A percentile compares a stretch with the other conserved stretches of the same genome.
These are phyloP conservation scores for Harpagoxenus sublaevis DNA, from an alignment of 2,888 invertebrate species.

Conservation along the genomic window DNA sequence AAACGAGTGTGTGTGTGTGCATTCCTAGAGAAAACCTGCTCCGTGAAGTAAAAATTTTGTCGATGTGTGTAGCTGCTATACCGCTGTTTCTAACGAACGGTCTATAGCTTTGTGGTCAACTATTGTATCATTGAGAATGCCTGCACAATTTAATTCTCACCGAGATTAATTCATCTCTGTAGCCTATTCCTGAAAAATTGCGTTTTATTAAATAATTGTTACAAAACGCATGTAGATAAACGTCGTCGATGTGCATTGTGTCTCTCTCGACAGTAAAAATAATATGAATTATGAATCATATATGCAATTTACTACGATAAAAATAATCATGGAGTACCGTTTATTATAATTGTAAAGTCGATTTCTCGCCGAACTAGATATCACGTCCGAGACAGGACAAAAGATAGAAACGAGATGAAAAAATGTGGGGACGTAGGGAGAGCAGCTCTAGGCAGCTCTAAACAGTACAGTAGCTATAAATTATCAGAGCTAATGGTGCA, in stretches of 20 bases:
- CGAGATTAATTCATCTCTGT: constrained; percentile 17
- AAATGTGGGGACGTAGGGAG: constrained; percentile 47
- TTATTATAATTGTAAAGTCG: constrained; percentile 20
- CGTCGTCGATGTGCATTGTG: not conserved
- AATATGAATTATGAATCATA: not conserved
- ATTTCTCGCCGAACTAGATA: not conserved
- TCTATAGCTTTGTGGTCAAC: constrained; percentile 41
- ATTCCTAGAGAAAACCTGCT: constrained; percentile 83
- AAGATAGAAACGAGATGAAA: constrained; percentile 16
- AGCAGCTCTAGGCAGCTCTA: not conserved
- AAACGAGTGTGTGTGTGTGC: constrained; percentile 77
- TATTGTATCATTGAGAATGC: constrained; percentile 37
- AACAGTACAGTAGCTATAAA: constrained; percentile 74
- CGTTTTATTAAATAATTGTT: constrained; percentile 5
- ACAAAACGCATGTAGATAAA: not conserved
- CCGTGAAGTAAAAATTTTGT: constrained; percentile 61
- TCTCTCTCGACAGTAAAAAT: not conserved
- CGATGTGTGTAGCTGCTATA: constrained; percentile 58
- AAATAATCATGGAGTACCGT: not conserved
- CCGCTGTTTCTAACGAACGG: constrained; percentile 66
- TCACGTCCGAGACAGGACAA: constrained; percentile 22
- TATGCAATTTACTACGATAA: not conserved
- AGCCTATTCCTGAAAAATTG: not conserved
- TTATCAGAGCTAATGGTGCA: constrained; percentile 81
- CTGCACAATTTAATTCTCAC: constrained; percentile 1